Evolutionary conservation across 2,113 vertebrate genomes (phyloP), one percentile per base, ranked within the genome.

Genomic region (Scartelaos histophorus): DNA sequence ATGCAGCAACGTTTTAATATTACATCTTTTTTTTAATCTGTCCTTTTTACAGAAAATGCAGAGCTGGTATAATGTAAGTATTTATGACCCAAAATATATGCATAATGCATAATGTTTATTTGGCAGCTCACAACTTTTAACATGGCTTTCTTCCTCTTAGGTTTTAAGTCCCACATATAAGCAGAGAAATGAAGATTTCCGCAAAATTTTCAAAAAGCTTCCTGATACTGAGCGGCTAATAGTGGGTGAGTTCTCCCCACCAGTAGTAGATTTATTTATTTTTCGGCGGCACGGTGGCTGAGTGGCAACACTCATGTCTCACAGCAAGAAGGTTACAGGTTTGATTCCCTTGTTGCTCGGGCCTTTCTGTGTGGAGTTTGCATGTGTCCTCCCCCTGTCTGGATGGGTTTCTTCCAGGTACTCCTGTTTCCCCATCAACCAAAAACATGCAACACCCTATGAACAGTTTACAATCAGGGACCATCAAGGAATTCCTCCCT

Each of bases 51-150:
- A 97, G 96, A 97, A 97, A 92, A 95, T 96, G 94, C 96, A 97
- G 90, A 97, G 96, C 93, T 97, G 95, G 95, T 97, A 97, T 91
- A 97, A 95, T 73, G 96, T 97, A 87, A 97, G 96, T 97, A 54
- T 17, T 68, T 97, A 54, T 17, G 66, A 56, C 17, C 58, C 58
- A 17, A 19, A 12, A 21, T 1, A n/a, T 70, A 51, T 57, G 65
- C 64, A 62, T 51, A 21, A 51, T 57, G 65, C 64, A 62, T 51
- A 21, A 46, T 58, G 24, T 34, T 61, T 60, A 70, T 56, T 64
- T 29, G 17, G 16, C 58, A 34, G 34, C 38, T 64, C 9, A 43
- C 16, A 54, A 10, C 29, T n/a, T 54, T 38, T 43, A 38, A 64
- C 61, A 21, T 34, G 15, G 1, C 15, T 71, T 62, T 54, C 57